These are phyloP conservation scores for Panagrolaimus sp. DNA, from an alignment of 1,140 invertebrate genomes.

Conservation along the genomic window DNA sequence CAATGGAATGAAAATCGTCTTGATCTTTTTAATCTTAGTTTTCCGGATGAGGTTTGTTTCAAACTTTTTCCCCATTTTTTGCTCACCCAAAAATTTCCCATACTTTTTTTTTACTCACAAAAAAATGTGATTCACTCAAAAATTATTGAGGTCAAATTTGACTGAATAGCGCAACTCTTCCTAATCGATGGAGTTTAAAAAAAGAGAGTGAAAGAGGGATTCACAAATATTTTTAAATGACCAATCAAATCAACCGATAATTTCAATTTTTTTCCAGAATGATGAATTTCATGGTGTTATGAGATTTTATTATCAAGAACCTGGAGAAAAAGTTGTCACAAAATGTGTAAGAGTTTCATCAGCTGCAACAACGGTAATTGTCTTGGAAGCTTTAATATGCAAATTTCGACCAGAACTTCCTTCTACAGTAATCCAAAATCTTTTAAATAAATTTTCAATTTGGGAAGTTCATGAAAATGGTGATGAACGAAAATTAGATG, in stretches of 20 bases:
- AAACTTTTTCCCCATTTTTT: too few species aligned
- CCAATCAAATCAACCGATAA: background rate
- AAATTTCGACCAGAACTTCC: conserved; percentile 97
- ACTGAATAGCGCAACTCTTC: background rate
- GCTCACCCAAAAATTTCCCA: too few species aligned
- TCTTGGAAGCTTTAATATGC: conserved; percentile 91
- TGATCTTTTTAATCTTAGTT: conserved; percentile 92
- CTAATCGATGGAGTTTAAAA: background rate
- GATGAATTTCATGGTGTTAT: conserved; percentile 98
- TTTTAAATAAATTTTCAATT: conserved; percentile 66
- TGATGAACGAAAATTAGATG: conserved; percentile 79
- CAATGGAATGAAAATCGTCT: conserved; percentile 98
- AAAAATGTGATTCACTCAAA: background rate
- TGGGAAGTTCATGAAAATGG: conserved; percentile 94
- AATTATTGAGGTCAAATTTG: background rate
- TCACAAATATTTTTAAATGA: background rate
- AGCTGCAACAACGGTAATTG: conserved; percentile 84
- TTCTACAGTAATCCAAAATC: background rate
- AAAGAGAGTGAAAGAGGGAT: too few species aligned
- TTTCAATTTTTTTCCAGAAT: conserved; percentile 68
- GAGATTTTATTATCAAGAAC: conserved; percentile 87
- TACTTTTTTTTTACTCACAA: background rate
- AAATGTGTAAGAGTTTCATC: conserved; percentile 96
- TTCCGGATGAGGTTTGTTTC: conserved; percentile 83
- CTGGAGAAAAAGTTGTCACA: conserved; percentile 68